Evolutionary conservation across 2,113 vertebrate genomes (phyloP).

Genomic region (Callocephalon fimbriatum): DNA sequence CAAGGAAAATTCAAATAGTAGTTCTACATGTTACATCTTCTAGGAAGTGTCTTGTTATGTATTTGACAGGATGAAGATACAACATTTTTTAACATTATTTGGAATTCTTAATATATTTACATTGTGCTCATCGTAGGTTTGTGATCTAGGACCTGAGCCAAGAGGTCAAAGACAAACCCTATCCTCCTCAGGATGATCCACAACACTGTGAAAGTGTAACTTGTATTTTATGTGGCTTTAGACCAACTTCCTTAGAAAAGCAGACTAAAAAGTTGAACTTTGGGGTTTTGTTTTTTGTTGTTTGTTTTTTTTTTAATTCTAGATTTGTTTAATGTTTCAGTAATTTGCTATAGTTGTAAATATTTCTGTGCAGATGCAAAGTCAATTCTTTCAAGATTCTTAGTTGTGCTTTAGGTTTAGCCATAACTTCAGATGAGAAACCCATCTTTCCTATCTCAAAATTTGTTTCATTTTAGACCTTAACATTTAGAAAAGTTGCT

Average conservation of each 20-base stretch:
- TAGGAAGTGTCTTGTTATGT: neutral
- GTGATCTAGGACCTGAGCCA: neutral
- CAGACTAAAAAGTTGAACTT: neutral
- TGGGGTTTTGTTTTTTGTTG: neutral
- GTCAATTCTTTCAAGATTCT: neutral
- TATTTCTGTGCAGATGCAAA: neutral
- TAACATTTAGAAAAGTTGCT: neutral
- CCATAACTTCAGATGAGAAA: neutral
- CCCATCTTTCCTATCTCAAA: neutral
- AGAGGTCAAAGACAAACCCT: neutral
- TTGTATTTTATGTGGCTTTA: neutral
- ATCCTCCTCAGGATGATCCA: neutral
- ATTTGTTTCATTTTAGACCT: neutral
- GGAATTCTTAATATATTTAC: neutral
- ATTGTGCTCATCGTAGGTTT: neutral
- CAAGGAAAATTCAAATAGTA: neutral
- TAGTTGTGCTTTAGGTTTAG: neutral
- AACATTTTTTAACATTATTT: neutral
- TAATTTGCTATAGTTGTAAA: neutral
- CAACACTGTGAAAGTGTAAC: neutral
- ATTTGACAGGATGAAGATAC: neutral
- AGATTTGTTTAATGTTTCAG: neutral
- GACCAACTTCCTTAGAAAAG: neutral
- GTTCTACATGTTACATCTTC: neutral
- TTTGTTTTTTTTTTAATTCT: neutral